phyloP scores from a whole-genome alignment of 2,888 invertebrate species.

The Heliconius ethilla region DNA sequence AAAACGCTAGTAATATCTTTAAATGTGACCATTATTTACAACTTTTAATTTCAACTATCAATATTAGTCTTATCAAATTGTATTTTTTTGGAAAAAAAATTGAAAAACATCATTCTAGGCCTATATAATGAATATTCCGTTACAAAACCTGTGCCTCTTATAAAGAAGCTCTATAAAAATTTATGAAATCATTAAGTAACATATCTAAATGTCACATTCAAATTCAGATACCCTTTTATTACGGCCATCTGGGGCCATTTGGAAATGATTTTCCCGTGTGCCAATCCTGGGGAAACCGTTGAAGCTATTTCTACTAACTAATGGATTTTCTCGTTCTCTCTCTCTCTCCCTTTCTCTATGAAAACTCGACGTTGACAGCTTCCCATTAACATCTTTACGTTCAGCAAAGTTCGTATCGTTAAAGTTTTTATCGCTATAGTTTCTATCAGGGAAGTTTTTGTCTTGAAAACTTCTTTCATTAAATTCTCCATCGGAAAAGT shows the following conservation, averaged over 20 bases:
- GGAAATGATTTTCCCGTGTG: conserved; percentile 71
- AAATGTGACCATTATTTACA: not conserved
- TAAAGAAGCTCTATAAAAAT: conserved; percentile 1
- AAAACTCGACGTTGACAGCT: conserved; percentile 76
- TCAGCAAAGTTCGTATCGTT: conserved; percentile 61
- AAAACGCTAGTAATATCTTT: not conserved
- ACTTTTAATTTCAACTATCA: not conserved
- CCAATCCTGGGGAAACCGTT: conserved; percentile 76
- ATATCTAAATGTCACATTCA: conserved; percentile 81
- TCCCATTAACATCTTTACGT: conserved; percentile 65
- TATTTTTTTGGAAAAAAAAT: not conserved
- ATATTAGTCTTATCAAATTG: conserved; percentile 19
- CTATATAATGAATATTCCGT: not conserved
- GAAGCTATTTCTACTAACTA: conserved; percentile 78
- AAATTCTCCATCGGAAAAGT: conserved; percentile 73
- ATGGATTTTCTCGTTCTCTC: conserved; percentile 72
- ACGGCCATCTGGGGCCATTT: conserved; percentile 74
- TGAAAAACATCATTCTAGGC: not conserved
- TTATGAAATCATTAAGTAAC: conserved; percentile 7
- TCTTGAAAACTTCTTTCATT: conserved; percentile 70
- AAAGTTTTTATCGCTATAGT: conserved; percentile 63
- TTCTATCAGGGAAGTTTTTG: conserved; percentile 66
- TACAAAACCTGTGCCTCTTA: not conserved
- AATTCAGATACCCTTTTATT: conserved; percentile 84
- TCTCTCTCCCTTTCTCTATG: conserved; percentile 70